phyloP scores from a whole-genome alignment of 2,113 vertebrate species.

The Hyperopisus bebe region DNA sequence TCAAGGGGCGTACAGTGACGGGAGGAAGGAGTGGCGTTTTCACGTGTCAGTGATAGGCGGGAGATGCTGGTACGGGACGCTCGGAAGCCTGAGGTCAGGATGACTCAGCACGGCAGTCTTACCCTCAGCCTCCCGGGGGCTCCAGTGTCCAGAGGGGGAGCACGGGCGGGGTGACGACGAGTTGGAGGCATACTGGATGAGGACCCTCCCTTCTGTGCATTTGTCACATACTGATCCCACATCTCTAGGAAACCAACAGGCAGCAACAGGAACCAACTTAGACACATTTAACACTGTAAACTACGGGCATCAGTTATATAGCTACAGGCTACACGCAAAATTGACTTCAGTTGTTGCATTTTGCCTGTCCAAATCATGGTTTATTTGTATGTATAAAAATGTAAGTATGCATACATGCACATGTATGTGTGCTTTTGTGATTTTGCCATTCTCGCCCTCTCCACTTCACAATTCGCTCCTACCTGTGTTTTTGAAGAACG shows the following conservation, averaged over 20 bases:
- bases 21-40: not conserved
- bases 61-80: not conserved
- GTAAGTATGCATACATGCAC: not conserved
- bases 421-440: not conserved
- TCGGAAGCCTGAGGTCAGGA: not conserved
- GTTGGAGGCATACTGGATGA: conserved; percentile 87
- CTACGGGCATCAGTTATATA: not conserved
- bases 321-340: not conserved
- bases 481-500: not conserved
- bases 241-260: conserved; percentile 98
- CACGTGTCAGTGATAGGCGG: not conserved
- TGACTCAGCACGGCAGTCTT: conserved; percentile 32
- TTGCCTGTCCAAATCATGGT: not conserved
- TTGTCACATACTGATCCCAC: conserved; percentile 96
- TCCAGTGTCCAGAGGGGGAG: conserved; percentile 91
- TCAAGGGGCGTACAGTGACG: not conserved
- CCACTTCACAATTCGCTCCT: not conserved
- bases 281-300: conserved; percentile 50
- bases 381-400: not conserved
- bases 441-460: not conserved
- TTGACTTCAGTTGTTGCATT: not conserved
- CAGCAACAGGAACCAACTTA: conserved; percentile 83
- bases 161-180: conserved; percentile 92
- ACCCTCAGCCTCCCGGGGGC: conserved; percentile 96
- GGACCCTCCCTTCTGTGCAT: conserved; percentile 79